These are phyloP conservation scores for Doryteuthis pealeii DNA, from an alignment of 1,140 invertebrate species.

Conservation along the genomic window DNA sequence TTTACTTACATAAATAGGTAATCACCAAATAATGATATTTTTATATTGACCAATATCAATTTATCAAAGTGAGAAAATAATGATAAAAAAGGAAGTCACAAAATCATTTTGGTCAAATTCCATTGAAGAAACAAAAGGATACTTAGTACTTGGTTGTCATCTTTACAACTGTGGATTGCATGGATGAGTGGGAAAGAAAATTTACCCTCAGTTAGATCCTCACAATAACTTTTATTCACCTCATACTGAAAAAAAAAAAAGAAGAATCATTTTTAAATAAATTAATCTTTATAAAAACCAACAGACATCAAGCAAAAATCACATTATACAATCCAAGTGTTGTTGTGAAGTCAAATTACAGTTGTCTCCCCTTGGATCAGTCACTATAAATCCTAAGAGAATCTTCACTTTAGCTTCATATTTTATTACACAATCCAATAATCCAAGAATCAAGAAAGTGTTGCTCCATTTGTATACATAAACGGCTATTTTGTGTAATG, in stretches of 20 bases:
- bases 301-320: no score
- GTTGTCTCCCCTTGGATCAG: no score
- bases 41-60: background rate
- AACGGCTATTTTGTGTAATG: no score
- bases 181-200: slow-evolving; percentile 97
- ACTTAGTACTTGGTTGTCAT: slow-evolving; percentile 87
- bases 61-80: background rate
- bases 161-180: slow-evolving; percentile 74
- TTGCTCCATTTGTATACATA: no score
- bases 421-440: no score
- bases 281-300: no score
- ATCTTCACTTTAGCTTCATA: no score
- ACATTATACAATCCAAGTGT: no score
- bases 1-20: no score
- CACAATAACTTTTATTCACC: slow-evolving; percentile 93
- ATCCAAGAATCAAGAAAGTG: no score
- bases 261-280: background rate
- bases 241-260: slow-evolving; percentile 75
- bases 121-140: slow-evolving; percentile 64
- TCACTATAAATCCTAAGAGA: no score
- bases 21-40: background rate
- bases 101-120: background rate
- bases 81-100: slow-evolving; percentile 11
- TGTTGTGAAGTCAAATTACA: no score
- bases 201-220: slow-evolving; percentile 97